Evolutionary conservation across 2,113 vertebrate genomes (phyloP).

Genomic region (Phoenicopterus ruber): DNA sequence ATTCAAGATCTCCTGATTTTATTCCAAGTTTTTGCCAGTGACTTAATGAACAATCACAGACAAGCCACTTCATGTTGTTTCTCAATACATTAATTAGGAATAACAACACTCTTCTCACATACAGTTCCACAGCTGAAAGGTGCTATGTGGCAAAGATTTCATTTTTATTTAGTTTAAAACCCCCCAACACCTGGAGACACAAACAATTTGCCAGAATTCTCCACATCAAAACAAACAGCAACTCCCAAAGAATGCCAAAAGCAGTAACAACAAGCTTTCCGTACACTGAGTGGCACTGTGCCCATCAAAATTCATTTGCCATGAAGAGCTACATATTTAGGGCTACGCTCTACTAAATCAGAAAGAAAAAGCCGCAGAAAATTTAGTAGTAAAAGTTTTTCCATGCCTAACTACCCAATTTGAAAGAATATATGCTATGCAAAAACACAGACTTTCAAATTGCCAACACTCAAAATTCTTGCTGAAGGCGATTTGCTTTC

Average conservation of each 20-base stretch:
- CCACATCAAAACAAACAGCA: background rate
- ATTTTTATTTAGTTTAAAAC: background rate
- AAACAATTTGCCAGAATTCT: background rate
- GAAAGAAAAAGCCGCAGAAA: background rate
- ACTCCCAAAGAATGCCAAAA: background rate
- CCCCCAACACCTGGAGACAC: background rate
- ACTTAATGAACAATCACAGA: slow-evolving; percentile 19
- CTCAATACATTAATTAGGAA: slow-evolving; percentile 2
- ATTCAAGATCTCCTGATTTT: background rate
- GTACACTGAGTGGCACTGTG: background rate
- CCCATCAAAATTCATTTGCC: background rate
- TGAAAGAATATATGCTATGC: background rate
- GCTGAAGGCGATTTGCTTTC: background rate
- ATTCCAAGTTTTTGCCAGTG: background rate
- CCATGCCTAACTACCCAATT: background rate
- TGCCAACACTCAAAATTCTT: background rate
- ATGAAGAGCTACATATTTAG: background rate
- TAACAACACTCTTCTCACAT: background rate
- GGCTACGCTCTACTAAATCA: background rate
- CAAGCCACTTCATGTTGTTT: slow-evolving; percentile 17
- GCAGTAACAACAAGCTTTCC: background rate
- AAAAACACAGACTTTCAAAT: background rate
- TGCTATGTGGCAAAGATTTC: background rate
- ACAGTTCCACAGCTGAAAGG: background rate
- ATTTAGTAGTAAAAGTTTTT: background rate